Percentiles rank a stretch among this genome's conserved stretches.
These are phyloP conservation scores for Cyprinodon tularosa DNA, from an alignment of 2,113 vertebrate genomes.

Conservation along the genomic window DNA sequence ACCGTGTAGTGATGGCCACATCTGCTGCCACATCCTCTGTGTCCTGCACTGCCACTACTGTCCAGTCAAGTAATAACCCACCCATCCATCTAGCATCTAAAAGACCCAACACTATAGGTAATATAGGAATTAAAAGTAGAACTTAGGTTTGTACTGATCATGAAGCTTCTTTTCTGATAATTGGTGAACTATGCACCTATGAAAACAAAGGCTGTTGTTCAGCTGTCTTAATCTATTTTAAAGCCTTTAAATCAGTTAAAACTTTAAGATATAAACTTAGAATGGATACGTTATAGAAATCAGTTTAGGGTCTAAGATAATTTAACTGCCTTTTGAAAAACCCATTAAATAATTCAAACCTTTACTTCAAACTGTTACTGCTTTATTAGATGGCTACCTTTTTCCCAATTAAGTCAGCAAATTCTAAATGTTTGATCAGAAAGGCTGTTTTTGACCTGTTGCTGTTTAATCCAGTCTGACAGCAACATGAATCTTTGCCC, in stretches of 20 bases:
- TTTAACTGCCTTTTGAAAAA: too few relatives aligned
- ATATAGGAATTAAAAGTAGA: slow-evolving; percentile 59
- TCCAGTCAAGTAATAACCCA: slow-evolving; percentile 95
- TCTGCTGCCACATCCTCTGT: slow-evolving; percentile 93
- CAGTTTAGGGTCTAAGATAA: not conserved
- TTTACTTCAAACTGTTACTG: too few relatives aligned
- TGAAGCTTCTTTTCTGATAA: not conserved
- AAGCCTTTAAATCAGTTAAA: not conserved
- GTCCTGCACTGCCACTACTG: slow-evolving; percentile 95
- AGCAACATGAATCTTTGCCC: too few relatives aligned
- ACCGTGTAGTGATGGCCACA: slow-evolving; percentile 93
- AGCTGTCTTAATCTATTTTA: not conserved
- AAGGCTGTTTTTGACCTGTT: too few relatives aligned
- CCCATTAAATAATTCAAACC: too few relatives aligned
- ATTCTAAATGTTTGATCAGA: too few relatives aligned
- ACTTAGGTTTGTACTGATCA: slow-evolving; percentile 43
- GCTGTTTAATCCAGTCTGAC: too few relatives aligned
- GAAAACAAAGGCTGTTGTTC: not conserved
- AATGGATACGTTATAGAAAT: not conserved
- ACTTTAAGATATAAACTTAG: not conserved
- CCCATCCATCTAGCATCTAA: slow-evolving; percentile 90
- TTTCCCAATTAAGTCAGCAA: too few relatives aligned
- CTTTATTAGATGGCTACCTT: too few relatives aligned
- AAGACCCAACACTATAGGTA: slow-evolving; percentile 90
- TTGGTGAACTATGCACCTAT: not conserved